These are phyloP conservation scores for Gymnoscopelus braueri DNA, from an alignment of 2,797 vertebrate species.

Conservation along the genomic window DNA sequence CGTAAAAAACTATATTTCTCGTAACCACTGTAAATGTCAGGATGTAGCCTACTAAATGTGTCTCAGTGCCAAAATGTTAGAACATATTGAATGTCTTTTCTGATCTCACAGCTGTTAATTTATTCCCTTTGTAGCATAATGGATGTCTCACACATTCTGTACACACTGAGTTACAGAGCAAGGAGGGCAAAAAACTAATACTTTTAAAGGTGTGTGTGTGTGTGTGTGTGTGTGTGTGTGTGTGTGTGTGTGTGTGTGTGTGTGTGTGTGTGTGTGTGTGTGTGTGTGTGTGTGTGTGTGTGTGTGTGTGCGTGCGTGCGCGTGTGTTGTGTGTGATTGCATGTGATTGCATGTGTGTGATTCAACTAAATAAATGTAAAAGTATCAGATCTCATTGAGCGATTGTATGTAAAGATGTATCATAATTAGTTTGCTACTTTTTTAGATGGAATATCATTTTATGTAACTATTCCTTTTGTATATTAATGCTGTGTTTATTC, in stretches of 20 bases:
- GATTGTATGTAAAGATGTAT: slow-evolving; percentile 74
- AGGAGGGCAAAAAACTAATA: neutral
- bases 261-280: slow-evolving; percentile 23
- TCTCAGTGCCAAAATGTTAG: slow-evolving; percentile 19
- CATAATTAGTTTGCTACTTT: slow-evolving; percentile 66
- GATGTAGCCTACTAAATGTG: slow-evolving; percentile 37
- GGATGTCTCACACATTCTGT: slow-evolving; percentile 32
- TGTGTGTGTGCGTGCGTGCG: neutral
- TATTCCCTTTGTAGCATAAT: slow-evolving; percentile 61
- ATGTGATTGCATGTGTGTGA: neutral
- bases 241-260: slow-evolving; percentile 28
- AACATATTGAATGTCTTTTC: slow-evolving; percentile 42
- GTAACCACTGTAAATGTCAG: slow-evolving; percentile 32
- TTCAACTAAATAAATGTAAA: slow-evolving; percentile 33
- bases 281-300: slow-evolving; percentile 10
- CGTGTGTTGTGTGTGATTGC: slow-evolving; percentile 4
- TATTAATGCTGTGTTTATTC: slow-evolving; percentile 66
- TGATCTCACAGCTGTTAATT: slow-evolving; percentile 58
- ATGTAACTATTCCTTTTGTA: slow-evolving; percentile 53
- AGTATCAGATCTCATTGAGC: slow-evolving; percentile 38
- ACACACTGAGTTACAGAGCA: slow-evolving; percentile 53
- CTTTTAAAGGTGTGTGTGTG: slow-evolving; percentile 9
- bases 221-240: slow-evolving; percentile 15
- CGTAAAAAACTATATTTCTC: no score
- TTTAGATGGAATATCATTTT: slow-evolving; percentile 65